Percentiles rank a stretch among this genome's conserved stretches.
These are phyloP conservation scores for Columbina picui DNA, from an alignment of 2,113 vertebrate genomes.

Conservation along the genomic window DNA sequence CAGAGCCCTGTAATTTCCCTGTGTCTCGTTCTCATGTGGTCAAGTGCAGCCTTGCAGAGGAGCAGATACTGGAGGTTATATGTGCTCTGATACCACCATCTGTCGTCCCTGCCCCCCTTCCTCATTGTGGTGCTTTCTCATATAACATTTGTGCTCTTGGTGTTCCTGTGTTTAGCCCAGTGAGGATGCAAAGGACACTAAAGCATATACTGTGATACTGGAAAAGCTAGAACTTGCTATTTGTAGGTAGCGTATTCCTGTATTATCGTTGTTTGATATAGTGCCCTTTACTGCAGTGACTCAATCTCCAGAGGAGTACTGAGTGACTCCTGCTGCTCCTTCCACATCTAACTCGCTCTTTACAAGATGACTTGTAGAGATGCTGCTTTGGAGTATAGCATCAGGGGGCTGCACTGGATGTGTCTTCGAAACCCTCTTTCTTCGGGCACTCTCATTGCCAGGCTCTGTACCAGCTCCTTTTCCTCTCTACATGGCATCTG, in stretches of 20 bases:
- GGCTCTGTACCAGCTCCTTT: not conserved
- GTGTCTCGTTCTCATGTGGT: not conserved
- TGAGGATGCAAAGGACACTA: not conserved
- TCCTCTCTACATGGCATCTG: not conserved
- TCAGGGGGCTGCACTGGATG: not conserved
- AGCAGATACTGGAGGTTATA: not conserved
- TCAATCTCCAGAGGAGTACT: not conserved
- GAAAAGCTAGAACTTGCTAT: not conserved
- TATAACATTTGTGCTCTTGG: not conserved
- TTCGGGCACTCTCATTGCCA: not conserved
- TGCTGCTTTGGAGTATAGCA: not conserved
- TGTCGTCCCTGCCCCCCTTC: not conserved
- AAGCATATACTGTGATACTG: not conserved
- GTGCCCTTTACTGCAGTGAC: not conserved
- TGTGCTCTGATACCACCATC: not conserved
- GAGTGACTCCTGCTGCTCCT: not conserved
- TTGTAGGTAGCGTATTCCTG: not conserved
- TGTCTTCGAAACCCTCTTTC: not conserved
- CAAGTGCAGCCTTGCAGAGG: not conserved
- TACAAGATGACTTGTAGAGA: not conserved
- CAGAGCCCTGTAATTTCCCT: not conserved
- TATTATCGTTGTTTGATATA: not conserved
- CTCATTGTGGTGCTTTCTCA: not conserved
- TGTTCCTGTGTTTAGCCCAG: not conserved
- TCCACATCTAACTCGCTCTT: not conserved